phyloP scores from a whole-genome alignment of 35 echinoderm and acorn worm species.

The Apostichopus parvimensis region DNA sequence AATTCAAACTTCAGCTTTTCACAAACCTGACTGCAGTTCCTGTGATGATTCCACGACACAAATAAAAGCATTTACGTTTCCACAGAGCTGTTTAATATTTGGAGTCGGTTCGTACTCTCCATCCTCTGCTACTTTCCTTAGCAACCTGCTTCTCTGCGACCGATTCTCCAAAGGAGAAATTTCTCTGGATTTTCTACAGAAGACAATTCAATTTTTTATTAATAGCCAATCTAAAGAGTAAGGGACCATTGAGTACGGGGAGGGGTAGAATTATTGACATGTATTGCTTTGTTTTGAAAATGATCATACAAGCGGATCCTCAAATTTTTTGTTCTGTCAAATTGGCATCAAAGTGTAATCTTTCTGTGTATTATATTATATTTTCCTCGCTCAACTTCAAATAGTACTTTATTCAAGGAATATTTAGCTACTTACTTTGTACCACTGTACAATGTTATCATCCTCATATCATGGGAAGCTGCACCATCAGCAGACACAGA shows the following conservation, averaged over 20 bases:
- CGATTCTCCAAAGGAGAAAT: slow-evolving; percentile 16
- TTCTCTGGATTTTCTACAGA: slow-evolving; percentile 57
- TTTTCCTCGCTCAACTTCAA: no score
- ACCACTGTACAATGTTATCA: slow-evolving; percentile 85
- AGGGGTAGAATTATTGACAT: no score
- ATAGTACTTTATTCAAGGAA: background rate
- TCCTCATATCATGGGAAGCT: slow-evolving; percentile 22
- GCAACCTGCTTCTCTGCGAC: slow-evolving; percentile 53
- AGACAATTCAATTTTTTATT: slow-evolving; percentile 1
- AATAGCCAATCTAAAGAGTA: background rate
- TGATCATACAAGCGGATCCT: no score
- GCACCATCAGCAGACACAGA: slow-evolving; percentile 67
- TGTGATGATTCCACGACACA: slow-evolving; percentile 85
- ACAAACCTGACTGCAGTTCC: slow-evolving; percentile 47
- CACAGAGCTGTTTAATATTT: slow-evolving; percentile 70
- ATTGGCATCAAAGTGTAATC: no score
- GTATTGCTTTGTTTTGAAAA: no score
- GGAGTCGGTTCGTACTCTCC: slow-evolving; percentile 65
- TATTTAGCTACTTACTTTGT: slow-evolving; percentile 65
- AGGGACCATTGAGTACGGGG: background rate
- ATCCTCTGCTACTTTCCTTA: slow-evolving; percentile 24
- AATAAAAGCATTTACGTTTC: slow-evolving; percentile 77
- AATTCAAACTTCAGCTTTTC: background rate
- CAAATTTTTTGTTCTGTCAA: no score
- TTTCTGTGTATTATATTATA: no score